Evolutionary conservation across 2,888 invertebrate species (phyloP).

Genomic region (Drosophila ustulata): DNA sequence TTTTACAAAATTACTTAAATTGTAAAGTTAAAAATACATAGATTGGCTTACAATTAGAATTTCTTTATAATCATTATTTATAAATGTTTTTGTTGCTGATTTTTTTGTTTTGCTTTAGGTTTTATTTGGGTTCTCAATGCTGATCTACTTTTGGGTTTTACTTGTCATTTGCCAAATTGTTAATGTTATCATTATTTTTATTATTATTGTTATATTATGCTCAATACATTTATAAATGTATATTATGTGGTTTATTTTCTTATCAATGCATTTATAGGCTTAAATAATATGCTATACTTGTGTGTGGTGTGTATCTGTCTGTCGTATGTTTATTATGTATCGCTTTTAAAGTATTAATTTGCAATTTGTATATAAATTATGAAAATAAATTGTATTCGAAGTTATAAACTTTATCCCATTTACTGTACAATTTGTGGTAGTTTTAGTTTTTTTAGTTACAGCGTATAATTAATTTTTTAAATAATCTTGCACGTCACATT

Average conservation of each 20-base stretch:
- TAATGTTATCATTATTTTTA: slow-evolving; percentile 4
- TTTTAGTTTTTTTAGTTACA: slow-evolving; percentile 46
- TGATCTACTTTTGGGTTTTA: slow-evolving; percentile 60
- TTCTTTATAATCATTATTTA: slow-evolving; percentile 71
- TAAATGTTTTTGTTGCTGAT: slow-evolving; percentile 53
- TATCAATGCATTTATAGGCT: slow-evolving; percentile 61
- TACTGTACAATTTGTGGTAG: slow-evolving; percentile 68
- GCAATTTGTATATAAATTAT: slow-evolving; percentile 74
- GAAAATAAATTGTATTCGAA: slow-evolving; percentile 80
- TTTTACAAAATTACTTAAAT: slow-evolving; percentile 76
- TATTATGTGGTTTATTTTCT: slow-evolving; percentile 55
- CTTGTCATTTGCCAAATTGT: slow-evolving; percentile 51
- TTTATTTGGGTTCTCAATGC: slow-evolving; percentile 43
- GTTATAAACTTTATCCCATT: slow-evolving; percentile 67
- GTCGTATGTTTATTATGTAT: slow-evolving; percentile 32
- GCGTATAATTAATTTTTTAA: slow-evolving; percentile 59
- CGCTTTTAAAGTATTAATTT: slow-evolving; percentile 53
- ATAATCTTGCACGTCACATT: slow-evolving; percentile 76
- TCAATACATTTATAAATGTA: slow-evolving; percentile 69
- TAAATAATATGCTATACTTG: slow-evolving; percentile 68
- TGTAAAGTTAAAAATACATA: slow-evolving; percentile 73
- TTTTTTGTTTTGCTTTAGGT: slow-evolving; percentile 44
- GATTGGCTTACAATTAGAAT: slow-evolving; percentile 74
- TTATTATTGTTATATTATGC: slow-evolving; percentile 35
- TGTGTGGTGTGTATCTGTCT: slow-evolving; percentile 42